Base-by-base conservation (phyloP, 2,797 vertebrate species). In the Pterois miles region DNA sequence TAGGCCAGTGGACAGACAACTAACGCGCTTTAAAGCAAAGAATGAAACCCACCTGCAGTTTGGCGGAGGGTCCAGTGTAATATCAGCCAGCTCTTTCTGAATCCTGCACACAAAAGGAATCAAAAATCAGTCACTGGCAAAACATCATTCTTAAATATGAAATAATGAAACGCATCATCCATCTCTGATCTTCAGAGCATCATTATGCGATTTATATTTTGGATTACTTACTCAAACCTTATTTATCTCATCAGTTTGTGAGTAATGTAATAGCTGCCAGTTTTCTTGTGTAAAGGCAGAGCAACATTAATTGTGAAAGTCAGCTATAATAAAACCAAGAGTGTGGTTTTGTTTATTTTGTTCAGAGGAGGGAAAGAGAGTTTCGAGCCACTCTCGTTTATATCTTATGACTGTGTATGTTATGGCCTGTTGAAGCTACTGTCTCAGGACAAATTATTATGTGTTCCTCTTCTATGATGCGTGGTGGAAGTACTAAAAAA, bases 31-130 rank as follows among this genome's bases (percentile, higher is more conserved):
- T 10, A 23, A 12, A 46, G 7, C 9, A 48, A n/a, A 56, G n/a
- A 46, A 25, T 2, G 31, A 67, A 66, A 76, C 89, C n/a, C 83
- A 97, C 97, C 97, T 98, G 97, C 97, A 98, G 94, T 98, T 98
- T 23, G 97, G 97, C 31, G 97, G 97, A 83, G 97, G 97, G 94
- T 98, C 97, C 96, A 98, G 91, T 66, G 97, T 98, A 87, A 98
- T 98, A 80, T 98, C 97, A 33, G 97, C 97, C 96, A 98, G 92
- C 84, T 98, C 97, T 95, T 98, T 98, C 93, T 98, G 97, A 96
- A 98, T 98, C 96, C 97, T 98, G 92, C 63, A 89, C 70, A 80
- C 76, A 86, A 57, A 86, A 84, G 54, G 71, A 74, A 76, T 0
- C 3, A 16, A 2, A 29, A 23, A 40, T 76, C 13, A 84, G 53